Base-by-base conservation (phyloP, 1,140 invertebrate species). In the Protaetia brevitarsis region DNA sequence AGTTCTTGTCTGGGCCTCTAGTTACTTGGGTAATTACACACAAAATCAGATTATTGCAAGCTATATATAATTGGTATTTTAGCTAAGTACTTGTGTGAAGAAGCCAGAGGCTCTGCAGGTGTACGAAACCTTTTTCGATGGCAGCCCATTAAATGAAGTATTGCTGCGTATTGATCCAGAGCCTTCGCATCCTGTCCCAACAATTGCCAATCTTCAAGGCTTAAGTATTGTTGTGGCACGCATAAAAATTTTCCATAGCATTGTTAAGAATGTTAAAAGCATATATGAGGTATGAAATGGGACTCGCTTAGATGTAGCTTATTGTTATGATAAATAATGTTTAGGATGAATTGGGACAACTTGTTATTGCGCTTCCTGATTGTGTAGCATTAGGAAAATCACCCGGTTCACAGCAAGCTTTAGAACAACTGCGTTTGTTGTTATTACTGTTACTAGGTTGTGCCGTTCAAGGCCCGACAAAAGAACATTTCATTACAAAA, bases 391-490 rank as follows among this genome's bases (percentile, higher is more conserved):
- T 97, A 69, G 90, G 89, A 19, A 85, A 85, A 71, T 83, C 88
- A 57, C 88, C 90, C 27, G 84, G 87, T 76, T 83, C 83, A 68
- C 86, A 87, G 71, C 73, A 76, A 27, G 90, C 91, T 28, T 81
- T 95, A 56, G 85, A 88, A 37, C 93, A 97, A 73, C 87, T 98
- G 83, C 88, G 91, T 72, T 85, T 93, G 7, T 79, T 96, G 2
- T 80, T 97, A 21, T 82, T 97, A n/a, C 80, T 98, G 59, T 79
- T 98, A 16, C 84, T 98, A 61, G 95, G 95, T 19, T 96, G 94
- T 79, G 96, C 96, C 8, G 95, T 98, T 1, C 96, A 98, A 77
- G 96, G 94, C 79, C 92, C 94, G 2, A 93, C 92, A 69, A 97
- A 97, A 77, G 92, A 97, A 78, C 80, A 87, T 34, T 95, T 98